These are phyloP conservation scores for Crotalus horridus DNA, from an alignment of 2,113 vertebrate genomes.

Conservation along the genomic window DNA sequence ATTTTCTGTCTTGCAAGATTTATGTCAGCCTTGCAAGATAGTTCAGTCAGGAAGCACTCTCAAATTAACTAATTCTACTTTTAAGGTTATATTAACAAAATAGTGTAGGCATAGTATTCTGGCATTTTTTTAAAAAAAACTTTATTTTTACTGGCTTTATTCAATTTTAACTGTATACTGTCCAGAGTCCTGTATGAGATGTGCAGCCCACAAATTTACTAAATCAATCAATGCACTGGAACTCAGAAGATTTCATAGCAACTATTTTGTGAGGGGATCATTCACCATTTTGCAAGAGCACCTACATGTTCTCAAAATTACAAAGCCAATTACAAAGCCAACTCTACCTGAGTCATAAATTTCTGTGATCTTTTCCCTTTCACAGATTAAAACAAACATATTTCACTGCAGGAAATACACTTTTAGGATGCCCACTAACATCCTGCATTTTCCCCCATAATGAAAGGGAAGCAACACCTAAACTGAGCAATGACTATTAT, in stretches of 20 bases:
- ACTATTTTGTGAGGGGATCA: not conserved
- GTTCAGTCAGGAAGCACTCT: not conserved
- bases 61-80: not conserved
- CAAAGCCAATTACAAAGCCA: not conserved
- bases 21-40: not conserved
- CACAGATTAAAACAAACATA: not conserved
- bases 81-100: not conserved
- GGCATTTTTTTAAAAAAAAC: not conserved
- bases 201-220: not conserved
- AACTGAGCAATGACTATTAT: accelerated
- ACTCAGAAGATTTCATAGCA: not conserved
- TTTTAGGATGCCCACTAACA: not conserved
- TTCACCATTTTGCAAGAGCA: not conserved
- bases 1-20: not conserved
- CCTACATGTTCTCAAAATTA: not conserved
- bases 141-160: not conserved
- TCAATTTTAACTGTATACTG: not conserved
- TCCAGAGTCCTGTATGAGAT: not conserved
- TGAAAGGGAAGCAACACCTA: not conserved
- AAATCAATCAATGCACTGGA: not conserved
- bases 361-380: not conserved
- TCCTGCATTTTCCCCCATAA: not conserved
- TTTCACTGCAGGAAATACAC: accelerated
- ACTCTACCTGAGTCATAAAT: not conserved
- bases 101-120: not conserved